Evolutionary conservation across 2,797 vertebrate genomes (phyloP), one percentile per base, ranked within the genome.

Genomic region (Melanotaenia boesemani): DNA sequence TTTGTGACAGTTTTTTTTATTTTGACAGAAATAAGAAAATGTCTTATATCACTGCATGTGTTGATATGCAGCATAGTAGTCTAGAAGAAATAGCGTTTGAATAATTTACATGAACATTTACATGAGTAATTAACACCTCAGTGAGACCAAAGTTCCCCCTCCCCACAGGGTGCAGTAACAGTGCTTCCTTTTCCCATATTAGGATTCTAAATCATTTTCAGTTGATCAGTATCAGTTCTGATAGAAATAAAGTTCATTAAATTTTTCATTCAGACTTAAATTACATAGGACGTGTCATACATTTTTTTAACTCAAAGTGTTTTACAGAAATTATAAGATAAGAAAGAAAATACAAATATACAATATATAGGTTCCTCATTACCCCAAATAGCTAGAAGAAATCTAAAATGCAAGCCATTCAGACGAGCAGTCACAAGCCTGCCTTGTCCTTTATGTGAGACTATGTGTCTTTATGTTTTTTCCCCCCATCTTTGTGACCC

Each of bases 31-130:
- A 77, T 61, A 20, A 16, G 20, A 62, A 74, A 77, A 52, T 8
- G 0, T 72, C 46, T 67, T 16, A 32, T 50, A 55, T 57, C 59
- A 8, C 58, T 32, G 65, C 9, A 50, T 67, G 5, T 75, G 54
- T 80, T 79, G 54, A 58, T 68, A 36, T 5, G 67, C 32, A 24
- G 59, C 8, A 44, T 18, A 5, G 41, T 18, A 5, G 41, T 44
- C 18, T 6, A 18, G 41, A 16, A 44, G 58, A 6, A 46, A 74
- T 55, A 52, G 18, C 1, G 13, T 52, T 59, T 76, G 63, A 82
- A 82, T 86, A 77, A 85, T 84, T 87, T 56, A 73, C 44, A 30
- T 30, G 28, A 30, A 30, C 28, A 30, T 30, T 30, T 30, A 77
- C 10, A 57, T 46, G 65, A 75, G 44, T 80, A 74, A 67, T 83